Evolutionary conservation across 1,140 invertebrate genomes (phyloP), one percentile per base, ranked within the genome.

Genomic region (Belonocnema kinseyi): DNA sequence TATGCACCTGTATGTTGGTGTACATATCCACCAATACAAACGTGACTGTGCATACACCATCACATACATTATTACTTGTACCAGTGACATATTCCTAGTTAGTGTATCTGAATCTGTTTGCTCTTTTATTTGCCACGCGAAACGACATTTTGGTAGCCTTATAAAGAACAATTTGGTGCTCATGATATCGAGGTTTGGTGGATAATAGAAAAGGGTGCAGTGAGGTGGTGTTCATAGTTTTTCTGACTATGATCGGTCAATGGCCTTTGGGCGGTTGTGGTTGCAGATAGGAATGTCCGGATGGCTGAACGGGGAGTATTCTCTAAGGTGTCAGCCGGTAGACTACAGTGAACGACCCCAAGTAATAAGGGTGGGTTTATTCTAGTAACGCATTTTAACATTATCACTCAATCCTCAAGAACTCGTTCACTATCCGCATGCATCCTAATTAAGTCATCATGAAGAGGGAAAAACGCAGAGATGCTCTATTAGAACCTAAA

Each of bases 301-400:
- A 92, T 97, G 96, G 96, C 94, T 96, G 93, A 94, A 97, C 93
- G 95, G 96, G 88, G 94, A 95, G 90, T 99, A 98, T 94, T 98
- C 94, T 92, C 96, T 96, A 93, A 95, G 94, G 90, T 99, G 98
- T 94, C 97, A 99, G 93, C 97, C 97, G 82, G 97, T 99, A 91
- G 96, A 97, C 93, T 97, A 98, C 94, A 96, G 95, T 86, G 94
- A 96, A 92, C 94, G 95, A 93, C 95, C 96, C 89, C 94, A 95
- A 93, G 96, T 97, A 90, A 93, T 97, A 92, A 95, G 96, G 95
- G 97, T 98, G 94, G 94, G 95, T 94, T 84, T 80, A 80, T 83
- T 81, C 50, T 51, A 51, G 50, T 21, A 50, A 51, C 6, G 19
- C 71, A 72, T 72, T 26, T 50, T 72, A 72, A 72, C 46, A 21